Conservation (phyloP, 2,113 vertebrate genomes). For the Phalacrocorax aristotelis region DNA sequence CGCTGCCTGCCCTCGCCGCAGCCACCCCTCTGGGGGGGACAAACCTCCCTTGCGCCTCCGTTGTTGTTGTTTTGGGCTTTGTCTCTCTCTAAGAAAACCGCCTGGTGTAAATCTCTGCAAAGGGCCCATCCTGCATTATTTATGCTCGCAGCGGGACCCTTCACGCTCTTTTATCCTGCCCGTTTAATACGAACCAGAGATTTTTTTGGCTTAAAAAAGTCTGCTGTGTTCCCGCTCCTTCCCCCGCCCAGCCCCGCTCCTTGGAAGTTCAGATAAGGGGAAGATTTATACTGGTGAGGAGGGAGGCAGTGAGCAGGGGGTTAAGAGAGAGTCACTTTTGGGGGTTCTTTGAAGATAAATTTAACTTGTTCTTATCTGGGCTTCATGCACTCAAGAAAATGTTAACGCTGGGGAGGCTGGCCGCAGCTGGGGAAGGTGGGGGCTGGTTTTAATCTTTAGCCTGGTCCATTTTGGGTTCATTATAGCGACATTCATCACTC, state of each 20-base stretch:
- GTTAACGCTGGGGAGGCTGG: background rate
- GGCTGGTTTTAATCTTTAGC: constrained; percentile 17
- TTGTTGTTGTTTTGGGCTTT: background rate
- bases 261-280: constrained; percentile 56
- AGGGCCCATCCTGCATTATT: constrained; percentile 36
- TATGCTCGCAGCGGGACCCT: constrained; percentile 33
- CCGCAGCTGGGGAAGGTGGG: background rate
- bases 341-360: constrained; percentile 68
- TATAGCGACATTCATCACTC: background rate
- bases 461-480: constrained; percentile 19
- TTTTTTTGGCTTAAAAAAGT: constrained; percentile 4
- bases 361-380: constrained; percentile 61
- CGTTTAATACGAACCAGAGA: constrained; percentile 65
- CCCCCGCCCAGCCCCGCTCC: background rate
- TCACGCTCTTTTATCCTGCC: constrained; percentile 46
- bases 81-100: background rate
- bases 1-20: background rate
- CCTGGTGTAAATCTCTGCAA: constrained; percentile 6
- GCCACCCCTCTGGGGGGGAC: background rate
- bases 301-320: constrained; percentile 17
- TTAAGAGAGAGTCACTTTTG: constrained; percentile 41
- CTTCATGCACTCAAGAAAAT: constrained; percentile 16
- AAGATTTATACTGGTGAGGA: constrained; percentile 37
- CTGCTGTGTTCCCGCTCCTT: background rate
- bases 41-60: background rate